Base-by-base conservation (phyloP, 2,113 vertebrate species). In the Silurus meridionalis region DNA sequence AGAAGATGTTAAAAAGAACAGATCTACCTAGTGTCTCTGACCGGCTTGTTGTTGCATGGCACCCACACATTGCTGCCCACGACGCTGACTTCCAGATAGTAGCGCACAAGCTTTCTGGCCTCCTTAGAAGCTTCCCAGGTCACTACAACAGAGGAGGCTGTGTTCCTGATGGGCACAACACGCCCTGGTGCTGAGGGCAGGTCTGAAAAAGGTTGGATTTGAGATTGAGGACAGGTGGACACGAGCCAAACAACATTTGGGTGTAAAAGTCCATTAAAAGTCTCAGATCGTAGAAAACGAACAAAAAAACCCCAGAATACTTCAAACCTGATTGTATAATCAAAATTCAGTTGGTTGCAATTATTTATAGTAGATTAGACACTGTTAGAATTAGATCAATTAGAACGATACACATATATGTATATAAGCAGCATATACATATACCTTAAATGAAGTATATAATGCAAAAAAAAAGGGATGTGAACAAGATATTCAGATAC, bases 1-100 rank as follows among this genome's bases (percentile, higher is more conserved):
- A 78, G 28, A 6, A 5, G 53, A 86, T 9, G 66, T 61, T 80
- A 13, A 85, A 17, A 80, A 77, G 52, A 86, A 82, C 8, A 52
- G 61, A 23, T 13, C 64, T 93, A 99, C 98, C 98, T 98, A 86
- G 95, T 95, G 90, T 95, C 95, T 92, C 96, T 97, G 80, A 99
- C 96, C 0, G 98, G 98, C 84, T 98, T 99, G 92, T 99, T 99
- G 94, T 99, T 99, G 93, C 97, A 98, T 1, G 98, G 97, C 46
- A 94, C 95, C 98, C 98, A 99, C 19, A 83, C 91, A n/a, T 95
- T 95, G 48, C 96, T 97, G 85, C 98, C 98, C 64, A 93, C 94
- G 37, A 96, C 89, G 21, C 95, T 97, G 28, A 94, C 93, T 87
- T 99, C 97, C 83, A 99, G 96, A 87, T 99, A 99, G 92, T 99